phyloP scores from a whole-genome alignment of 2,888 invertebrate species.

The Odontocolon sp. region DNA sequence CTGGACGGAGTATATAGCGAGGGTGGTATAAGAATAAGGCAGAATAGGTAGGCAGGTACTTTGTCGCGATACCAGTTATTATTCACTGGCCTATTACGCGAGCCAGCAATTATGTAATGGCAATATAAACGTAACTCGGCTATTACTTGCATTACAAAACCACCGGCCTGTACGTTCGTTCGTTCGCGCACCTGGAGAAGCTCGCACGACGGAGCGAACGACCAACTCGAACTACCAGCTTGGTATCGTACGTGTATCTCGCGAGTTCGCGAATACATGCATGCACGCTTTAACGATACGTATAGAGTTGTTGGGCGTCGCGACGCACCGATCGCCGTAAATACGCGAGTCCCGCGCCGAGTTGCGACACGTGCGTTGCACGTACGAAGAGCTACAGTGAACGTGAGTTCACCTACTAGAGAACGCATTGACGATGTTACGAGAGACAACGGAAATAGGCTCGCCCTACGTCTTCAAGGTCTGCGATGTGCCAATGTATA shows the following conservation, averaged over 20 bases:
- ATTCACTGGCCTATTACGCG: constrained; percentile 39
- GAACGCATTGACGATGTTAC: no score
- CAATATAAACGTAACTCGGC: constrained; percentile 45
- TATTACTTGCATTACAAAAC: constrained; percentile 55
- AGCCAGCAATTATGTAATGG: constrained; percentile 52
- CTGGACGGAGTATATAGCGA: constrained; percentile 1
- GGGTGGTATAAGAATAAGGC: neutral
- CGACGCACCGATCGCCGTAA: neutral
- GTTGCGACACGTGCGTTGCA: constrained; percentile 26
- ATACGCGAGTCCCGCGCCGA: neutral
- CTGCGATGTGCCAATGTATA: no score
- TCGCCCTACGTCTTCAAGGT: neutral
- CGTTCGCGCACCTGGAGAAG: constrained; percentile 18
- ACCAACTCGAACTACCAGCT: neutral
- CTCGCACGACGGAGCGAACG: neutral
- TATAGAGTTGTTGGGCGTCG: neutral
- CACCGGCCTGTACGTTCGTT: constrained; percentile 1
- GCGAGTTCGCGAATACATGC: neutral
- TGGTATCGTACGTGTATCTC: neutral
- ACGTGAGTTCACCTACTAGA: neutral
- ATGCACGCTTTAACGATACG: neutral
- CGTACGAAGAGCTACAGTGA: constrained; percentile 2
- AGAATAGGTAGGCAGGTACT: constrained; percentile 26
- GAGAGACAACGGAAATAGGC: neutral
- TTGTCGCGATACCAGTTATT: constrained; percentile 53